phyloP scores from a whole-genome alignment of 2,797 vertebrate species.

The Clarias laeviceps region DNA sequence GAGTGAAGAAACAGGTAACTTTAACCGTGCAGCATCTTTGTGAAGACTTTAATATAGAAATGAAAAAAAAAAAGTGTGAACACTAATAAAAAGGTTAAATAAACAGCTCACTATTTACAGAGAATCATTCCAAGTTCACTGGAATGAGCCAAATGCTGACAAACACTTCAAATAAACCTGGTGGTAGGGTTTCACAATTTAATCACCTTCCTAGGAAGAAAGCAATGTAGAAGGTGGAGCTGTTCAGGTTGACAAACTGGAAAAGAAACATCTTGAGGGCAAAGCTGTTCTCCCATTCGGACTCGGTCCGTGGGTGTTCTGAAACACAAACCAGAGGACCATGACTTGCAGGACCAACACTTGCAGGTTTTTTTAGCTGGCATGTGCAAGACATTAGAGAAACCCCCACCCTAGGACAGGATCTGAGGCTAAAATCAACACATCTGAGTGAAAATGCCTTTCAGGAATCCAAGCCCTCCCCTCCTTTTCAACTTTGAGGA shows the following conservation, averaged over 20 bases:
- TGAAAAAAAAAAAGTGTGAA: neutral
- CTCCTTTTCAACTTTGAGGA: slow-evolving; percentile 8
- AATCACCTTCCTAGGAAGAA: slow-evolving; percentile 96
- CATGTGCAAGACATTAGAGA: slow-evolving; percentile 37
- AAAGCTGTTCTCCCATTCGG: slow-evolving; percentile 99
- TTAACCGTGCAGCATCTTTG: neutral
- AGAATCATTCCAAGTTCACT: neutral
- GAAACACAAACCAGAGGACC: slow-evolving; percentile 43
- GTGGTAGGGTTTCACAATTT: neutral
- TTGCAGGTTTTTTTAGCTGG: slow-evolving; percentile 6
- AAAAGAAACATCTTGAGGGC: slow-evolving; percentile 99
- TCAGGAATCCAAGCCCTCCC: slow-evolving; percentile 24
- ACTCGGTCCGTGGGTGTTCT: slow-evolving; percentile 98
- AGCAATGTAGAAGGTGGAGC: slow-evolving; percentile 98
- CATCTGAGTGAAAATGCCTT: slow-evolving; percentile 26
- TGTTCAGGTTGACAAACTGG: slow-evolving; percentile 98
- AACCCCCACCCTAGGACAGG: slow-evolving; percentile 13
- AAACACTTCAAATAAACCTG: neutral
- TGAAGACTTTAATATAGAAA: neutral
- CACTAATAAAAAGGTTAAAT: neutral
- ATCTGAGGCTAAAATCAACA: slow-evolving; percentile 27
- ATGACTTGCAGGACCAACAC: slow-evolving; percentile 17
- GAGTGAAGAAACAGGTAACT: slow-evolving; percentile 28
- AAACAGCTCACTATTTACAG: neutral
- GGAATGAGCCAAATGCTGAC: neutral